These are phyloP conservation scores for Gorsachius magnificus DNA, from an alignment of 2,797 vertebrate genomes.

Conservation along the genomic window DNA sequence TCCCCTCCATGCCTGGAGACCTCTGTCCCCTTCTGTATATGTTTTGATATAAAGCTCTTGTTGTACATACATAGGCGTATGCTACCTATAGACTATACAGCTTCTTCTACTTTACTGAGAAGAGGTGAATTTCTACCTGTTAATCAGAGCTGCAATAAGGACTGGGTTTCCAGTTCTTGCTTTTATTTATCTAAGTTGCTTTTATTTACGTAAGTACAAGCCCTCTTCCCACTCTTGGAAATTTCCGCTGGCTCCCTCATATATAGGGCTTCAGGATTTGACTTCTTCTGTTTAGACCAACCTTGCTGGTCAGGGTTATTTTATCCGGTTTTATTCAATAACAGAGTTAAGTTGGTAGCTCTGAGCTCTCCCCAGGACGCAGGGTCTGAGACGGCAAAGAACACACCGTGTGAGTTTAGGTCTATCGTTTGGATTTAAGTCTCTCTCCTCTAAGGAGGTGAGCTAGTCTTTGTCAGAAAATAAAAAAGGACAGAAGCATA, in stretches of 20 bases:
- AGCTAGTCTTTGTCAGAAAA: not conserved
- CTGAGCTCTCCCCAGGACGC: not conserved
- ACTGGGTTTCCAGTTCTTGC: not conserved
- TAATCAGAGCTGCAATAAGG: not conserved
- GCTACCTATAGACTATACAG: not conserved
- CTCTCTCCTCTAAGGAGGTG: not conserved
- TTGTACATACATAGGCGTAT: not conserved
- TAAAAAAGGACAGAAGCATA: not conserved
- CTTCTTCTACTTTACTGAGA: not conserved
- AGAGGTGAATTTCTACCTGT: not conserved
- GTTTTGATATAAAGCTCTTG: not conserved
- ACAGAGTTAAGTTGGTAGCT: not conserved
- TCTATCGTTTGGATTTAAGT: not conserved
- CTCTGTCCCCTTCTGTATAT: not conserved
- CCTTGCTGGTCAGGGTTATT: not conserved
- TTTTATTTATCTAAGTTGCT: not conserved
- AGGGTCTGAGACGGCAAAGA: not conserved
- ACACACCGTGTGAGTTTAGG: not conserved
- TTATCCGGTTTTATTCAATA: not conserved
- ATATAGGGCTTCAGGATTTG: not conserved
- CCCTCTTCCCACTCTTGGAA: not conserved
- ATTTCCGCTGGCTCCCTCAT: not conserved
- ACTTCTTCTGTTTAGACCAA: not conserved
- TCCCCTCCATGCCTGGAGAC: not conserved
- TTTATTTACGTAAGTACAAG: not conserved